Percentiles rank a stretch among this genome's conserved stretches.
These are phyloP conservation scores for Excalfactoria chinensis DNA, from an alignment of 2,113 vertebrate species.

Conservation along the genomic window DNA sequence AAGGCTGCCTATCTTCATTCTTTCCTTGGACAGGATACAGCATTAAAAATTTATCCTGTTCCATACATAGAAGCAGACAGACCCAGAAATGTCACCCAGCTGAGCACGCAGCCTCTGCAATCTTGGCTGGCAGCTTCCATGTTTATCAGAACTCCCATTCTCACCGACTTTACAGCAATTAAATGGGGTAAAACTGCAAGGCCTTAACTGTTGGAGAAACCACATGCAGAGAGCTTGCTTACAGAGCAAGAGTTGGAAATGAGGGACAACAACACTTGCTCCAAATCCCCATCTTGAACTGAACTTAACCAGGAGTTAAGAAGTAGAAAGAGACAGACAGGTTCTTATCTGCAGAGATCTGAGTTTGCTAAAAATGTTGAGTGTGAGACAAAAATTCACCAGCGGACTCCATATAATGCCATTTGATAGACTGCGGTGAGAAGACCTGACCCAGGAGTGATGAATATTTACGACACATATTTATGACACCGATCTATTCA, in stretches of 20 bases:
- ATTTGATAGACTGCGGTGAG: background rate
- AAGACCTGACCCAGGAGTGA: background rate
- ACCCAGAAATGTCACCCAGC: background rate
- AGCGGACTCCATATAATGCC: background rate
- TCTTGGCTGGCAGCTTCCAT: background rate
- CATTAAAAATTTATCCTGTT: background rate
- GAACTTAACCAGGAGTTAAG: background rate
- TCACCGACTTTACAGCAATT: background rate
- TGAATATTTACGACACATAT: background rate
- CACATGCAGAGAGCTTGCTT: background rate
- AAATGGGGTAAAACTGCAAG: background rate
- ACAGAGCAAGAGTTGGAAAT: background rate
- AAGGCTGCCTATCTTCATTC: background rate
- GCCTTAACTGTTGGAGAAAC: background rate
- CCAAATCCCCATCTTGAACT: background rate
- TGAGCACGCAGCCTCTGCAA: accelerated
- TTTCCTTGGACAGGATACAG: background rate
- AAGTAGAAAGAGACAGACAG: background rate
- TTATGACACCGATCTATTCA: background rate
- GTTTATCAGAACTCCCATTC: background rate
- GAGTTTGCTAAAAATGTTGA: background rate
- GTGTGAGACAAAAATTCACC: background rate
- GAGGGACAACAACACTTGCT: background rate
- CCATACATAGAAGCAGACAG: background rate
- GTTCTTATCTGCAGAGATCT: background rate